Evolutionary conservation across 2,888 invertebrate genomes (phyloP), one percentile per base, ranked within the genome.

Genomic region (Sphecodes monilicornis): DNA sequence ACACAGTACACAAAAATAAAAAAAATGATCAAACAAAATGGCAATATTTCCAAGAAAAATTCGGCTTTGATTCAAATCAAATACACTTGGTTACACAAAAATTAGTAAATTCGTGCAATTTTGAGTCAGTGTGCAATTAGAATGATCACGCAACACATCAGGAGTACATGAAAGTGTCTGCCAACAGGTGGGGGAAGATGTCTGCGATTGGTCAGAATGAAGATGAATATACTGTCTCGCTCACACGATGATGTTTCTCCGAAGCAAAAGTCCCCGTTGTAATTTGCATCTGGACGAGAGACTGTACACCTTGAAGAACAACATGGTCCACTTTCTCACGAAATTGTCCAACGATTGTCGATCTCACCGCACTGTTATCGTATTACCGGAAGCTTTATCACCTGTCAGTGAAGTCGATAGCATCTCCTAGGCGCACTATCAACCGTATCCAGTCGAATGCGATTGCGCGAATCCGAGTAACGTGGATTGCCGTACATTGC

Each of bases 341-440:
- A n/a, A 66, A 36, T n/a, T 4, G 22, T 18, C 5, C n/a, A 11
- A 6, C 29, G 43, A 16, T 4, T 43, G 5, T 60, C 26, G 46
- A 76, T 11, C n/a, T 80, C 22, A 29, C 18, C 16, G 5, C 2
- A 41, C 16, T 72, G 1, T 36, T 76, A 50, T 80, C 76, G 43
- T 8, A 26, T 13, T 29, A 57, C 0, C 3, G 5, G 8, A 22
- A 26, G 0, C 26, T 80, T 76, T 26, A 76, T 69, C 76, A 50
- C 8, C 46, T 43, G 54, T 1, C 29, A 69, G 69, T 36, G 10
- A 18, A 5, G 16, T 46, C 22, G 36, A n/a, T 32, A 39, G n/a
- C 32, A 16, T 3, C 29, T 18, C 8, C 18, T 6, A 29, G 32
- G 57, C 22, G 46, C 39, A 32, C 13, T 69, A 50, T 77, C 50